These are phyloP conservation scores for Halcyon senegalensis DNA, from an alignment of 2,113 vertebrate species.

Conservation along the genomic window DNA sequence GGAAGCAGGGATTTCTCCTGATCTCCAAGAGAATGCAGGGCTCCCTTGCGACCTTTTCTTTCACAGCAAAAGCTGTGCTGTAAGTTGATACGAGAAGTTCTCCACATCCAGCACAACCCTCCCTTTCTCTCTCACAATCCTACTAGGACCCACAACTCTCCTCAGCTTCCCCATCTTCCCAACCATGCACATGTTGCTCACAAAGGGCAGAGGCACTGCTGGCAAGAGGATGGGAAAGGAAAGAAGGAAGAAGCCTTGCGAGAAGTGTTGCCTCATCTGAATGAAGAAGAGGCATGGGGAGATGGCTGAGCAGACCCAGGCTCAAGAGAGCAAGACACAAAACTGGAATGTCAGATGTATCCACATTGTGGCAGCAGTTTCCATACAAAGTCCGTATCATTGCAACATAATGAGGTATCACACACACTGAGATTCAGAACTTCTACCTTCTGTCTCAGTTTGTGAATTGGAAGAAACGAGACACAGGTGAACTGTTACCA, in stretches of 20 bases:
- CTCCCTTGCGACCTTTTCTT: background rate
- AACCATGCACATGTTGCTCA: fast-evolving
- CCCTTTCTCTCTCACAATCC: background rate
- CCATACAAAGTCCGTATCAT: fast-evolving
- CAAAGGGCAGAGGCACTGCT: background rate
- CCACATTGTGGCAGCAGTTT: background rate
- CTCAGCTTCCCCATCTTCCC: background rate
- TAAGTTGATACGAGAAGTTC: background rate
- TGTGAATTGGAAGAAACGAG: background rate
- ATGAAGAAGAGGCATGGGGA: background rate
- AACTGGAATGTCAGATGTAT: background rate
- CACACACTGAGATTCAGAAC: background rate
- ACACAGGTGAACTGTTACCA: background rate
- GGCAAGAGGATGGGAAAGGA: background rate
- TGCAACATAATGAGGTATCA: background rate
- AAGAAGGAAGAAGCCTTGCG: background rate
- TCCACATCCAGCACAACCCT: background rate
- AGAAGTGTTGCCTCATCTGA: background rate
- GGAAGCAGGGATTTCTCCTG: background rate
- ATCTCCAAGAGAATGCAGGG: fast-evolving
- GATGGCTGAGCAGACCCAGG: background rate
- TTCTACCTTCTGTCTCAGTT: background rate
- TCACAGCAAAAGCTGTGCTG: background rate
- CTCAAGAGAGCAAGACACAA: background rate
- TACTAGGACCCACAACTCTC: background rate